phyloP scores from a whole-genome alignment of 2,113 vertebrate genomes.

The Elachura formosa region DNA sequence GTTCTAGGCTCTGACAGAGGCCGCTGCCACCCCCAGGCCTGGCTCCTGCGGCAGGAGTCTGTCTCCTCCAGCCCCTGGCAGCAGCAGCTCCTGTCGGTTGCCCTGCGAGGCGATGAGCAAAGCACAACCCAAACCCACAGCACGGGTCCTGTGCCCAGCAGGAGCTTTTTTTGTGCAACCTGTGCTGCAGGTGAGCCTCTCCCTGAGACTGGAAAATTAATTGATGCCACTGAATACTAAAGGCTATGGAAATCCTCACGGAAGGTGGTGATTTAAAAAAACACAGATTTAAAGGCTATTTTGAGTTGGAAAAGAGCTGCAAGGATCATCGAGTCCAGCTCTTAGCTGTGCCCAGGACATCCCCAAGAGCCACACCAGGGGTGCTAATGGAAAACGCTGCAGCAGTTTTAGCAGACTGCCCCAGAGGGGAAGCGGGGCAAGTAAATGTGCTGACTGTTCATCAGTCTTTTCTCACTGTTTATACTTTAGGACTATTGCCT shows the following conservation, averaged over 20 bases:
- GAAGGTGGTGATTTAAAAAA: not conserved
- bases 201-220: not conserved
- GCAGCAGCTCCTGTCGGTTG: not conserved
- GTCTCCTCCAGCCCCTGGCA: not conserved
- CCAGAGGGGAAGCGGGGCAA: not conserved
- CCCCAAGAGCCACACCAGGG: not conserved
- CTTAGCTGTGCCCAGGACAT: not conserved
- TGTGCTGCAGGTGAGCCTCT: not conserved
- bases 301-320: not conserved
- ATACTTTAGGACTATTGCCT: not conserved
- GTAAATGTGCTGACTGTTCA: not conserved
- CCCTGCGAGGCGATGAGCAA: not conserved
- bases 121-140: not conserved
- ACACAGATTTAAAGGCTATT: not conserved
- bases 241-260: fast-evolving
- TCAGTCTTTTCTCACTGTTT: not conserved
- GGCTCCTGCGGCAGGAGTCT: fast-evolving
- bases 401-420: not conserved
- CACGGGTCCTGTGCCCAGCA: fast-evolving
- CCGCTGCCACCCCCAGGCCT: not conserved
- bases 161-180: not conserved
- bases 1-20: not conserved
- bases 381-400: not conserved
- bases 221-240: not conserved
- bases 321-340: not conserved